A percentile compares a stretch with the other conserved stretches of the same genome.
These are phyloP conservation scores for Dynastes maya DNA, from an alignment of 2,888 invertebrate genomes.

Conservation along the genomic window DNA sequence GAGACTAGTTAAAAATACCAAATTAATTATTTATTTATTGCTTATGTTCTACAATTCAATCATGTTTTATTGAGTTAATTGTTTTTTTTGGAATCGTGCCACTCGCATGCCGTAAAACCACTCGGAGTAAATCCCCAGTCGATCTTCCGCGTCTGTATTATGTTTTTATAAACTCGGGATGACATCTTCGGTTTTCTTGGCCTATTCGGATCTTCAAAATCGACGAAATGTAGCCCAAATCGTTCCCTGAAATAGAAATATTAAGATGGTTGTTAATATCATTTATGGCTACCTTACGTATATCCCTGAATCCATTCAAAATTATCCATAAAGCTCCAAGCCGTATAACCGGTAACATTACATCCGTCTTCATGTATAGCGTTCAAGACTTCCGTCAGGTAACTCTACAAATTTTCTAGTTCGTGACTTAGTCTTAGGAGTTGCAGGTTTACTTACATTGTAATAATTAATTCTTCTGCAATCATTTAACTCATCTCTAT, in stretches of 20 bases:
- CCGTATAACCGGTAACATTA: constrained; percentile 72
- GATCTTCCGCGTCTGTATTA: constrained; percentile 68
- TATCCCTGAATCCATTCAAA: constrained; percentile 75
- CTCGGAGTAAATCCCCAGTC: constrained; percentile 69
- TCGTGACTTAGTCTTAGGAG: neutral
- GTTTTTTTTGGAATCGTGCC: neutral
- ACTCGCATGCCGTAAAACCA: constrained; percentile 36
- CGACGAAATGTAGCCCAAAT: constrained; percentile 72
- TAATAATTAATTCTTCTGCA: constrained; percentile 62
- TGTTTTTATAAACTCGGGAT: constrained; percentile 69
- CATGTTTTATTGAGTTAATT: no score
- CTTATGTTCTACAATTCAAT: no score
- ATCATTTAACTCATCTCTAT: constrained; percentile 62
- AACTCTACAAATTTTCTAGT: constrained; percentile 53
- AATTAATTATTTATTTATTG: no score
- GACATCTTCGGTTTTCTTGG: constrained; percentile 72
- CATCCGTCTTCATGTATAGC: constrained; percentile 70
- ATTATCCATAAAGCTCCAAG: constrained; percentile 76
- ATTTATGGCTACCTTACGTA: constrained; percentile 59
- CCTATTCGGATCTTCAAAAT: constrained; percentile 69
- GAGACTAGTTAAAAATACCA: no score
- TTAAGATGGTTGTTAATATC: constrained; percentile 16
- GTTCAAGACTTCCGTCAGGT: constrained; percentile 69
- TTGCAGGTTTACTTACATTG: constrained; percentile 49
- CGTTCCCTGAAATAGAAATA: constrained; percentile 68